Base-by-base conservation (phyloP, 2,797 vertebrate genomes). In the Rhinichthys osculus region DNA sequence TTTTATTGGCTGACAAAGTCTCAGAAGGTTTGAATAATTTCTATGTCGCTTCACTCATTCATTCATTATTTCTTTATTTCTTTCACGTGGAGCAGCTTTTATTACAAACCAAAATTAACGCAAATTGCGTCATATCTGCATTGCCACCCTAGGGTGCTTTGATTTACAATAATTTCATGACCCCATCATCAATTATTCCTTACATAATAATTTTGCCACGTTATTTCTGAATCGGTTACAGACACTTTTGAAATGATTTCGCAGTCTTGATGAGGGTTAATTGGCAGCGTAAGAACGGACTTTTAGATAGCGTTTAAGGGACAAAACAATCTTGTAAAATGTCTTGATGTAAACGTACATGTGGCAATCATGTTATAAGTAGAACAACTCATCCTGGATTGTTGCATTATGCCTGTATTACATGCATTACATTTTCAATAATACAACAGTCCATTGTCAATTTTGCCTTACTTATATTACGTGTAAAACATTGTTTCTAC, bases 401-500 rank as follows among this genome's bases (percentile, higher is more conserved):
- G 30, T 50, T 69, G 62, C 23, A 78, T 62, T 78, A 21, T 11
- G 13, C 7, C 21, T n/a, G 2, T 77, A 16, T 57, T 23, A 8
- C 74, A 57, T 77, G 33, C 74, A n/a, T 77, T 16, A 1, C 0
- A 1, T 64, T 30, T 64, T 44, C 16, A 64, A 4, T 35, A 38
- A 81, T 50, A 35, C 17, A 67, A 3, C 35, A 17, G 27, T 64
- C n/a, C 16, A 59, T 8, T 40, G 33, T 57, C 33, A 44, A 4
- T 42, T 62, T 19, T 62, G 38, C 59, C 2, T 5, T 78, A 21
- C 42, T 50, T 66, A 80, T 67, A 35, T 81, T 52, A 50, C 21
- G 4, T 81, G 23, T 64, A 69, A 81, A 78, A 67, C 27, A 69
- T 81, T 54, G 4, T 52, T 81, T 81, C 11, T 81, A 35, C 42